Base-by-base conservation (phyloP, 2,797 vertebrate species). In the Sylvilagus floridanus region DNA sequence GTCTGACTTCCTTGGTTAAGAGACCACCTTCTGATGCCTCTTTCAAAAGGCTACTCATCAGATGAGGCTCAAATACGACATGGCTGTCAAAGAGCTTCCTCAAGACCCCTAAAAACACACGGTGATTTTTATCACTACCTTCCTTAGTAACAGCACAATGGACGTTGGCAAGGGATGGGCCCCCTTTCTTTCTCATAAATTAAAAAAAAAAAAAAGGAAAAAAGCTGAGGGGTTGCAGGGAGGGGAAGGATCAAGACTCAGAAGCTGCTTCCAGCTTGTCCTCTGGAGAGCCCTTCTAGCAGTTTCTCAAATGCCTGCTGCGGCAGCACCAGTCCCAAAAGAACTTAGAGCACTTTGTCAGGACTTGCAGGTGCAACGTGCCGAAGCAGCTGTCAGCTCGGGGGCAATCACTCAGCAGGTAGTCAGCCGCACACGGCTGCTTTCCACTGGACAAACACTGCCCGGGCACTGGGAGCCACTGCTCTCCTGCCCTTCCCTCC, bases 301-400 rank as follows among this genome's bases (percentile, higher is more conserved):
- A 97, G 91, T 97, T 86, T 88, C 22, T 75, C 84, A 84, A 7
- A 26, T 63, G 84, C 84, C 86, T 77, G 65, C 95, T 97, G 57
- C 26, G 93, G 96, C 97, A 96, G 97, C 93, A 97, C 93, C 87
- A 97, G 95, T 63, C 94, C 93, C 92, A 94, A 95, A 95, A 94
- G 96, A 97, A 96, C 72, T 47, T 47, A 96, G 84, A 95, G 87
- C 81, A 83, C 96, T 92, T 1, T 69, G 98, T 98, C 96, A 72
- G 97, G 97, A 97, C 96, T 95, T 92, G 68, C 66, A 95, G 98
- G 97, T 97, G 95, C 97, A 97, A 97, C 93, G 95, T 88, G 16
- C 86, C 32, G 78, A 42, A 57, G 98, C 98, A 99, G 98, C 98
- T 98, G 98, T 96, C 96, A 96, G 92, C 97, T 96, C 93, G 85